Evolutionary conservation across 1,140 invertebrate species (phyloP).

Genomic region (Euborellia annulipes): DNA sequence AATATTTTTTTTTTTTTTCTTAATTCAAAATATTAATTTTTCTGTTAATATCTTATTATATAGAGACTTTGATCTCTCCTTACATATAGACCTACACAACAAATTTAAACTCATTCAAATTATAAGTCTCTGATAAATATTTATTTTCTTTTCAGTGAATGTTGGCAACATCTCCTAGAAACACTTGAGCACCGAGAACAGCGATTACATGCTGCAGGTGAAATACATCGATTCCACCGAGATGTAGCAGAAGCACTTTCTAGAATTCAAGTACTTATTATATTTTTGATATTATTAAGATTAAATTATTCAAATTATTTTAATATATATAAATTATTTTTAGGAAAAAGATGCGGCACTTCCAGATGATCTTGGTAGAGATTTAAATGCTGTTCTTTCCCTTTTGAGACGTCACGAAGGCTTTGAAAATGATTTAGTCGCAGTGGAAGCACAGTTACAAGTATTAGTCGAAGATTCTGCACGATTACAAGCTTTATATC

Average conservation of each 20-base stretch:
- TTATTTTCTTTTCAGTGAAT: conserved; percentile 35
- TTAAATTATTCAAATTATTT: too few relatives aligned
- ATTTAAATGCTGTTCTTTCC: conserved; percentile 73
- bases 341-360: conserved; percentile 60
- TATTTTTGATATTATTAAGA: not conserved
- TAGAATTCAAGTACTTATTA: conserved; percentile 49
- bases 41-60: too few relatives aligned
- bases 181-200: conserved; percentile 72
- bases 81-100: too few relatives aligned
- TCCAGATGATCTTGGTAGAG: conserved; percentile 69
- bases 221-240: conserved; percentile 92
- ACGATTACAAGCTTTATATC: conserved; percentile 73
- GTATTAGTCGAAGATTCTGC: conserved; percentile 81
- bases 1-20: too few relatives aligned
- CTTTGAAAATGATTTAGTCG: conserved; percentile 88
- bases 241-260: conserved; percentile 87
- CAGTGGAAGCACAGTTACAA: conserved; percentile 82
- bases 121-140: too few relatives aligned
- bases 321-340: too few relatives aligned
- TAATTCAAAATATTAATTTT: too few relatives aligned
- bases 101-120: too few relatives aligned
- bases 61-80: too few relatives aligned
- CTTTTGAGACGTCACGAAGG: conserved; percentile 78
- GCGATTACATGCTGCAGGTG: conserved; percentile 77
- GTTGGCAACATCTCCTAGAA: conserved; percentile 76